Evolutionary conservation across 2,113 vertebrate species (phyloP).

Genomic region (Stomatorhinus ivindoensis): DNA sequence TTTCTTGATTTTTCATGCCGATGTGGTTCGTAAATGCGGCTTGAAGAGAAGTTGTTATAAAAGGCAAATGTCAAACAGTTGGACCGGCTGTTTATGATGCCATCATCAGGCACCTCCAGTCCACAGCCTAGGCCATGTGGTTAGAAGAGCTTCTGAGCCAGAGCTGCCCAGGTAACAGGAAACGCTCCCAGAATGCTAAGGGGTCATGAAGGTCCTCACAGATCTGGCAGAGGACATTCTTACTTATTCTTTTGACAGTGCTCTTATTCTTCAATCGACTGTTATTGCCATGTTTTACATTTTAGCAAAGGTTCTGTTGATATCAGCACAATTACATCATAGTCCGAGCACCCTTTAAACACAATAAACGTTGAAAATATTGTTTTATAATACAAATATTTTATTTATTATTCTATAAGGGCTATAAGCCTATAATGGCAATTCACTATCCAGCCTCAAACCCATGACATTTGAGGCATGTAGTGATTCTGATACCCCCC

Average conservation of each 20-base stretch:
- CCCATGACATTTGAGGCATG: not conserved
- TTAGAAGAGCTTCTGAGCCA: not conserved
- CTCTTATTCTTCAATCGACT: not conserved
- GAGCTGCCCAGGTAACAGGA: not conserved
- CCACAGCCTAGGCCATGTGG: not conserved
- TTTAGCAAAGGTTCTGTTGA: not conserved
- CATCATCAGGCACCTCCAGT: not conserved
- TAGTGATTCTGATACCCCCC: not conserved
- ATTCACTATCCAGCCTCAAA: not conserved
- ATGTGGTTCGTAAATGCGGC: not conserved
- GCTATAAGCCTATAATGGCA: not conserved
- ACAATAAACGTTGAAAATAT: not conserved
- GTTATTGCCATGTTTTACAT: not conserved
- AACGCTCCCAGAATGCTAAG: not conserved
- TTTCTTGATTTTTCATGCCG: not conserved
- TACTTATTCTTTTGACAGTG: too few relatives aligned
- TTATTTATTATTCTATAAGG: not conserved
- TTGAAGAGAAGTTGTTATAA: not conserved
- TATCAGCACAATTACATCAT: not conserved
- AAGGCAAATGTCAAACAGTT: not conserved
- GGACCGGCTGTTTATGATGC: not conserved
- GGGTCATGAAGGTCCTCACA: not conserved
- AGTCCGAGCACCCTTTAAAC: not conserved
- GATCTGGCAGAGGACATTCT: not conserved
- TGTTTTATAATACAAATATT: not conserved